Conservation (phyloP, 1,140 invertebrate species). For the Zaprionus taronus region DNA sequence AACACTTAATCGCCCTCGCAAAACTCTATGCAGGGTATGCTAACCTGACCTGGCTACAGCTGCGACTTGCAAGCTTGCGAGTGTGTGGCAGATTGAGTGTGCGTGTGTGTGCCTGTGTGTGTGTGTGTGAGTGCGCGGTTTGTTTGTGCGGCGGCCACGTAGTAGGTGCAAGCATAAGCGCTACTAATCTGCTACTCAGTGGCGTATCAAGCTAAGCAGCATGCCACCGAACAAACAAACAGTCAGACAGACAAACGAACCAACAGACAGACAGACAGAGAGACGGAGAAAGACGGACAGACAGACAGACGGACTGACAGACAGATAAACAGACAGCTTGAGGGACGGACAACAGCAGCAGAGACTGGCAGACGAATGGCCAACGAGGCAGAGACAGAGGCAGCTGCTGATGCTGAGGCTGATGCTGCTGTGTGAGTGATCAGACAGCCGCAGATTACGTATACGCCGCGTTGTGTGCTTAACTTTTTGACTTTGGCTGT, state of each 20-base stretch:
- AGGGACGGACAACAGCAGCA: neutral
- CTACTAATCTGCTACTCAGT: slow-evolving; percentile 82
- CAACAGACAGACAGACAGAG: slow-evolving; percentile 20
- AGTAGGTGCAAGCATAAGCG: slow-evolving; percentile 82
- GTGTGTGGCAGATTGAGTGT: neutral
- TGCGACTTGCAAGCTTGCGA: slow-evolving; percentile 6
- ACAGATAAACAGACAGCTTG: slow-evolving; percentile 19
- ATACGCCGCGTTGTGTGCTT: slow-evolving; percentile 75
- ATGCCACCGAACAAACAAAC: slow-evolving; percentile 76
- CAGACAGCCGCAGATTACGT: slow-evolving; percentile 80
- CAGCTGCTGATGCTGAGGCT: neutral
- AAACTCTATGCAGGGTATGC: slow-evolving; percentile 29
- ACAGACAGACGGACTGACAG: neutral
- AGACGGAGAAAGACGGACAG: neutral
- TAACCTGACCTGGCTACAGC: slow-evolving; percentile 26
- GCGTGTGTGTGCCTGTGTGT: slow-evolving; percentile 17
- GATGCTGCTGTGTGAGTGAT: slow-evolving; percentile 50
- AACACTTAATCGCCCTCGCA: neutral
- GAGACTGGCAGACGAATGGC: slow-evolving; percentile 28
- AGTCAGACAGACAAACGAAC: slow-evolving; percentile 57
- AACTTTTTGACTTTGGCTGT: slow-evolving; percentile 80
- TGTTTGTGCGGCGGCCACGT: slow-evolving; percentile 56
- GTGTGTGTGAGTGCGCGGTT: slow-evolving; percentile 14
- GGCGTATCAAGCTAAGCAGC: slow-evolving; percentile 80
- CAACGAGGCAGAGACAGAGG: slow-evolving; percentile 10